phyloP scores from a whole-genome alignment of 2,797 vertebrate genomes.

The Coranthus polyacanthus region DNA sequence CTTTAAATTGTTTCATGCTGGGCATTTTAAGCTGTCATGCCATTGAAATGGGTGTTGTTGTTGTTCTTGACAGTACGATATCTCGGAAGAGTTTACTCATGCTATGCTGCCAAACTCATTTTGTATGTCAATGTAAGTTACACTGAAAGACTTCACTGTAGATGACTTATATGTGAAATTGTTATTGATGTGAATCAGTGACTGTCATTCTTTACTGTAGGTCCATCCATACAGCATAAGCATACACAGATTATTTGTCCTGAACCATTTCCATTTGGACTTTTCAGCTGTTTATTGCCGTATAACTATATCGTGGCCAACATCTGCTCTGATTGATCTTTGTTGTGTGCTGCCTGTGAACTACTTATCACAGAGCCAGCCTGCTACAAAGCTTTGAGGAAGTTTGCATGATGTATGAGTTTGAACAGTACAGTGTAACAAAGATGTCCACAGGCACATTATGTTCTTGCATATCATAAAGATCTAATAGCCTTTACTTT shows the following conservation, averaged over 20 bases:
- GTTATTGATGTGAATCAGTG: conserved; percentile 67
- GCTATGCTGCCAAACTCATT: conserved; percentile 30
- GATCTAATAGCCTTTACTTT: conserved; percentile 69
- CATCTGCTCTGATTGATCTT: conserved; percentile 66
- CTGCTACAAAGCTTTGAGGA: conserved; percentile 67
- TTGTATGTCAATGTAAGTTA: conserved; percentile 33
- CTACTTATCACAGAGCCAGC: conserved; percentile 46
- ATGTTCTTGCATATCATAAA: conserved; percentile 65
- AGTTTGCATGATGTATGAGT: conserved; percentile 73
- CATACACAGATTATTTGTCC: conserved; percentile 55
- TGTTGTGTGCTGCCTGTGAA: conserved; percentile 64
- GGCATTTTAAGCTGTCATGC: conserved; percentile 16
- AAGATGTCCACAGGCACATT: conserved; percentile 78
- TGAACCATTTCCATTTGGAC: conserved; percentile 53
- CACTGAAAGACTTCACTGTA: conserved; percentile 54
- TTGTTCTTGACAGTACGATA: conserved; percentile 31
- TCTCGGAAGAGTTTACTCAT: conserved; percentile 75
- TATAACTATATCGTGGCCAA: conserved; percentile 56
- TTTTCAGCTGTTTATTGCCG: conserved; percentile 55
- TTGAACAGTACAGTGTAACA: conserved; percentile 59
- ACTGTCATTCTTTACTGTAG: conserved; percentile 41
- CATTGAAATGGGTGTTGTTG: conserved; percentile 28
- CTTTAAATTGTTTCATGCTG: conserved; percentile 11
- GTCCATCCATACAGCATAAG: conserved; percentile 37
- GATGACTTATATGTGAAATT: conserved; percentile 53